Conservation (phyloP, 2,113 vertebrate species). For the Misgurnus anguillicaudatus region DNA sequence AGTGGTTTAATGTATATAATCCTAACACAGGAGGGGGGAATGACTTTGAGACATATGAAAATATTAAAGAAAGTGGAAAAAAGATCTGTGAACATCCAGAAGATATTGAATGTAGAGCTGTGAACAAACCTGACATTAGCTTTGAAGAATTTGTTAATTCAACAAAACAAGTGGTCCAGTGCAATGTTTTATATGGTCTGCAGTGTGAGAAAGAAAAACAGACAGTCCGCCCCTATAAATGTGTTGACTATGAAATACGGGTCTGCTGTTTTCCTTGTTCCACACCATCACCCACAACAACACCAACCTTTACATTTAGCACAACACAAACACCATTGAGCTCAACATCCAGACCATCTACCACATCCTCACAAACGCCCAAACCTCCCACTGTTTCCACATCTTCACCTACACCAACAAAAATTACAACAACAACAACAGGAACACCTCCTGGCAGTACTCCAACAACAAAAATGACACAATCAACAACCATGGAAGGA, state of each 20-base stretch:
- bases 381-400: too few species aligned
- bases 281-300: neutral
- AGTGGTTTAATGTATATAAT: constrained; percentile 54
- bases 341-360: too few species aligned
- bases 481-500: too few species aligned
- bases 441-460: too few species aligned
- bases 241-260: constrained; percentile 53
- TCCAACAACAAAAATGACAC: too few species aligned
- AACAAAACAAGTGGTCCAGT: constrained; percentile 48
- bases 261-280: constrained; percentile 53
- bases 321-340: too few species aligned
- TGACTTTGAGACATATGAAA: constrained; percentile 58
- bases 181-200: constrained; percentile 57
- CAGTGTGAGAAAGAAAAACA: constrained; percentile 47
- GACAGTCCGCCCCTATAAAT: constrained; percentile 3
- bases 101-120: constrained; percentile 48
- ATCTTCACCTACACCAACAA: too few species aligned
- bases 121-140: neutral
- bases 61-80: constrained; percentile 45
- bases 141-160: constrained; percentile 13
- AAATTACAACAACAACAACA: too few species aligned
- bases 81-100: constrained; percentile 49
- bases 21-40: neutral
- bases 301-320: too few species aligned
- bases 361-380: too few species aligned